Conservation (phyloP, 2,797 vertebrate species). For the Rhinogobio ventralis region DNA sequence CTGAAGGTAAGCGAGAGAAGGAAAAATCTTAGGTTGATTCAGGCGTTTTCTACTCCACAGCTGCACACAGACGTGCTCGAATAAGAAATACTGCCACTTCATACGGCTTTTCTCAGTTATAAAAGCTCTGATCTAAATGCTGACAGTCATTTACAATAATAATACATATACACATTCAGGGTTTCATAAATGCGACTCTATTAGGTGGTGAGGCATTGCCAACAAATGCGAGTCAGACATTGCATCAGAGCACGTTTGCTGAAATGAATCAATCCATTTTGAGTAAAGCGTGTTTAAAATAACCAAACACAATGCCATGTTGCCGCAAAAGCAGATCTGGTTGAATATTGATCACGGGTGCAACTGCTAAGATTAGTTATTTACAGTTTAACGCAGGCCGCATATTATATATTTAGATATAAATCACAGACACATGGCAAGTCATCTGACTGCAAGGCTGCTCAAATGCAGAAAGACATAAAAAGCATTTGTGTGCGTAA, state of each 20-base stretch:
- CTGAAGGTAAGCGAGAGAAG: slow-evolving; percentile 34
- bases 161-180: slow-evolving; percentile 72
- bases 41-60: slow-evolving; percentile 32
- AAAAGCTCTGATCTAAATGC: slow-evolving; percentile 65
- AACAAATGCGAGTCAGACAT: neutral
- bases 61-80: slow-evolving; percentile 44
- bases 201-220: slow-evolving; percentile 53
- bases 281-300: slow-evolving; percentile 18
- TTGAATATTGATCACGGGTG: slow-evolving; percentile 7
- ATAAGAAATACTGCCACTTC: slow-evolving; percentile 72
- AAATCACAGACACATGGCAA: slow-evolving; percentile 12
- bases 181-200: slow-evolving; percentile 65
- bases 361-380: neutral
- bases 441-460: neutral
- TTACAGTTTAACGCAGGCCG: slow-evolving; percentile 13
- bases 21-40: slow-evolving; percentile 34
- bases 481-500: neutral
- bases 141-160: slow-evolving; percentile 61
- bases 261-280: neutral
- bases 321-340: neutral
- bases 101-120: slow-evolving; percentile 60
- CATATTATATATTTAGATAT: neutral
- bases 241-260: neutral
- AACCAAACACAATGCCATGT: neutral
- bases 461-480: neutral